phyloP scores from a whole-genome alignment of 2,113 vertebrate genomes.

The Coreoperca whiteheadi region DNA sequence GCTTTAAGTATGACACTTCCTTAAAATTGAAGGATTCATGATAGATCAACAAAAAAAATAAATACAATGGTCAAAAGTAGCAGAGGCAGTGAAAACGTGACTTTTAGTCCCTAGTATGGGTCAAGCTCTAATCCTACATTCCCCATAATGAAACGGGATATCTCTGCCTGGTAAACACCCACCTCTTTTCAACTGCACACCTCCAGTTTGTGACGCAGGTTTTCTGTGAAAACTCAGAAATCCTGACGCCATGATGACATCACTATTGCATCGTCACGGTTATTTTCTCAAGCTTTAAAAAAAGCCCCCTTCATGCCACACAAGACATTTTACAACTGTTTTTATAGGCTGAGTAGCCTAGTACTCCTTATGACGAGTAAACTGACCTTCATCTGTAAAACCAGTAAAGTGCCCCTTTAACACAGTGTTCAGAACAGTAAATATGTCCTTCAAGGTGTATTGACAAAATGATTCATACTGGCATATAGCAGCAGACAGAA shows the following conservation, averaged over 20 bases:
- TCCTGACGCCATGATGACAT: neutral
- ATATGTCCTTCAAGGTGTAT: neutral
- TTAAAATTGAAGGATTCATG: neutral
- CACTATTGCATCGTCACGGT: neutral
- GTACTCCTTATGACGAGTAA: neutral
- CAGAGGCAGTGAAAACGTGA: neutral
- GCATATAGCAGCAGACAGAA: neutral
- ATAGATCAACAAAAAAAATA: neutral
- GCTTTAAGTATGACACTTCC: neutral
- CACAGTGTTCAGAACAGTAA: neutral
- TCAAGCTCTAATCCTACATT: neutral
- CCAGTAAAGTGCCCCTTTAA: neutral
- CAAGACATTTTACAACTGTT: neutral
- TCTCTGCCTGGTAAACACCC: neutral
- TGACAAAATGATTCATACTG: neutral
- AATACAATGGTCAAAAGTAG: neutral
- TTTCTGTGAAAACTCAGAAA: neutral
- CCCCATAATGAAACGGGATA: neutral
- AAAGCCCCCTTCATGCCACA: neutral
- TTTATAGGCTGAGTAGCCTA: neutral
- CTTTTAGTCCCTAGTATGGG: neutral
- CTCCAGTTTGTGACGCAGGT: neutral
- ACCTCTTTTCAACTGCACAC: neutral
- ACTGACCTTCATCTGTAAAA: neutral
- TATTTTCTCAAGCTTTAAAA: neutral